phyloP scores from a whole-genome alignment of 1,140 invertebrate genomes.

The Myzus persicae region DNA sequence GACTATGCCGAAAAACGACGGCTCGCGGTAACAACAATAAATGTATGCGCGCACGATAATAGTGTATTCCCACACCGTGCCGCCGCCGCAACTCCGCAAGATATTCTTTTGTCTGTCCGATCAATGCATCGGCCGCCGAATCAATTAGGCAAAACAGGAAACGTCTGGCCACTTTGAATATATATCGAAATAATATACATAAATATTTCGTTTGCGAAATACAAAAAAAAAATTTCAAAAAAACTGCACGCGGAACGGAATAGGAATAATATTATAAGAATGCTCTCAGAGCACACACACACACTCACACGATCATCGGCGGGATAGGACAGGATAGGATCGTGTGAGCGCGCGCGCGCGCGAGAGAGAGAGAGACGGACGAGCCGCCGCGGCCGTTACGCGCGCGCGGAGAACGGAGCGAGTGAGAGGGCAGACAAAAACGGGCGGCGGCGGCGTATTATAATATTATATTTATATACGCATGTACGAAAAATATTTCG shows the following conservation, averaged over 20 bases:
- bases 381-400: neutral
- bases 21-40: neutral
- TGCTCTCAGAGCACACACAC: neutral
- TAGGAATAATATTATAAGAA: neutral
- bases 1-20: neutral
- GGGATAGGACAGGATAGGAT: neutral
- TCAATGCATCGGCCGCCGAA: constrained; percentile 47
- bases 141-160: constrained; percentile 58
- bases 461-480: no score
- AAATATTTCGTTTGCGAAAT: constrained; percentile 43
- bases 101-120: constrained; percentile 51
- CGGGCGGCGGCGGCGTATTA: neutral
- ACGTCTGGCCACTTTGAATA: constrained; percentile 56
- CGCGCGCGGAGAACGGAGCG: neutral
- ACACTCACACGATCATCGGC: neutral
- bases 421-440: neutral
- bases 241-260: neutral
- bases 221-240: neutral
- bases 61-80: constrained; percentile 25
- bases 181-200: constrained; percentile 32
- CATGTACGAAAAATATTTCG: constrained; percentile 46
- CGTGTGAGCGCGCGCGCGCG: neutral
- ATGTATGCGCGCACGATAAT: neutral
- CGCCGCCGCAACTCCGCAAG: neutral
- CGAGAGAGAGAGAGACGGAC: no score